phyloP scores from a whole-genome alignment of 2,113 vertebrate genomes.

The Burhinus bistriatus region DNA sequence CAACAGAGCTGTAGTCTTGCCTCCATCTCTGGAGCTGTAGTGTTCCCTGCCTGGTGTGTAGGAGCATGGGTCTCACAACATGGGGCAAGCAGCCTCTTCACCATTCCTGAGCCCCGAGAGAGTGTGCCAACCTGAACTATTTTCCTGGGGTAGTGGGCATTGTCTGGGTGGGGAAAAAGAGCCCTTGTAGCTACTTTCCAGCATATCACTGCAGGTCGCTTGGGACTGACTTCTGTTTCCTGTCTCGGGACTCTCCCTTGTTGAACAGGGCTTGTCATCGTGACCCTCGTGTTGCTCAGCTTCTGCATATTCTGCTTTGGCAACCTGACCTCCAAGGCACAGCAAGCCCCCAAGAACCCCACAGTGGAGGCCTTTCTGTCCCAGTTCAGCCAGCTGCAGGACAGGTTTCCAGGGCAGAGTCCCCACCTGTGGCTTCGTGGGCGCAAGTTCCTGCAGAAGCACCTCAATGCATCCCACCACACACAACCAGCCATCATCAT shows the following conservation, averaged over 20 bases:
- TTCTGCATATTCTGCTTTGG: neutral
- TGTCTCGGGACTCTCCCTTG: neutral
- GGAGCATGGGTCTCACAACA: neutral
- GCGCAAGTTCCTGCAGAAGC: constrained; percentile 80
- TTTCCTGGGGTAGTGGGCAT: neutral
- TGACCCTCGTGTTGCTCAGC: fast-evolving
- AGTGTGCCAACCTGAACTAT: neutral
- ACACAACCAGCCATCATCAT: constrained; percentile 87
- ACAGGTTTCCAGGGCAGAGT: constrained; percentile 81
- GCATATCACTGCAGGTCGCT: neutral
- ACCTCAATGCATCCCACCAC: constrained; percentile 77
- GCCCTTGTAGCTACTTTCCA: neutral
- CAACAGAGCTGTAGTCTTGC: neutral
- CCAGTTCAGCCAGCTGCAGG: constrained; percentile 72
- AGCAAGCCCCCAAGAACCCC: constrained; percentile 30
- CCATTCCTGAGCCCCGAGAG: neutral
- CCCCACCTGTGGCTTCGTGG: constrained; percentile 83
- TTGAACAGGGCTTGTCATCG: neutral
- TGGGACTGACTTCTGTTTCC: neutral
- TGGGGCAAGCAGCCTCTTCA: neutral
- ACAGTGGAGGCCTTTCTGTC: constrained; percentile 67
- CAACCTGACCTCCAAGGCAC: constrained; percentile 13
- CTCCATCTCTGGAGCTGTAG: neutral
- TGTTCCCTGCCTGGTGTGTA: neutral
- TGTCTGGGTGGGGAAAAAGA: neutral